A percentile compares a stretch with the other conserved stretches of the same genome.
Conservation (phyloP, 2,113 vertebrate species). For the Passer domesticus region DNA sequence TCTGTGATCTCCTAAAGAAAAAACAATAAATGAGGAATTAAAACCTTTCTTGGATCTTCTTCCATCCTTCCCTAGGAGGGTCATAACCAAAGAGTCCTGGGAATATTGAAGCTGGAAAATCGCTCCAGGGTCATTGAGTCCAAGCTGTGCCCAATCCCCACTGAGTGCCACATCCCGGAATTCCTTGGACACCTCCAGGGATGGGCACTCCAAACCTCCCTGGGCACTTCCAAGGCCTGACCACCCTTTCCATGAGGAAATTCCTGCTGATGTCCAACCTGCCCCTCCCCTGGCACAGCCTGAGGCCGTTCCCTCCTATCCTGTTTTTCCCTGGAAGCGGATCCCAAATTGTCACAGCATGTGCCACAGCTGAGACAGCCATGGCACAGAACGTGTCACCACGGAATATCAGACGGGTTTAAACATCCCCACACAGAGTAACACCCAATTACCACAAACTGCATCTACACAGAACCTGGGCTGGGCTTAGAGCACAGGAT, state of each 20-base stretch:
- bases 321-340: not conserved
- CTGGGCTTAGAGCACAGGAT: not conserved
- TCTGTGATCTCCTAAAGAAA: not conserved
- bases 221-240: not conserved
- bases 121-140: rapidly evolving
- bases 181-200: not conserved
- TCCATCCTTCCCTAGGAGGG: not conserved
- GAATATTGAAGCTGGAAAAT: not conserved
- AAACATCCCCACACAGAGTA: too few relatives aligned
- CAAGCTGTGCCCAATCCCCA: rapidly evolving
- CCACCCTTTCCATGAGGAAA: not conserved
- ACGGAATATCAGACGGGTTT: too few relatives aligned
- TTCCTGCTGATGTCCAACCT: not conserved
- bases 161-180: not conserved
- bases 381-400: too few relatives aligned
- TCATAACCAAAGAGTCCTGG: not conserved
- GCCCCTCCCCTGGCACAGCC: not conserved
- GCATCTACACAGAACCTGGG: not conserved
- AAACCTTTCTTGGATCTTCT: not conserved
- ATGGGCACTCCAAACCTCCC: not conserved
- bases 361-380: too few relatives aligned
- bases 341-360: not conserved
- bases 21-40: not conserved
- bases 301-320: not conserved
- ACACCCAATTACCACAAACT: too few relatives aligned